Percentiles rank a stretch among this genome's conserved stretches.
Evolutionary conservation across 2,797 vertebrate species (phyloP).

Genomic region (Leontopithecus rosalia): DNA sequence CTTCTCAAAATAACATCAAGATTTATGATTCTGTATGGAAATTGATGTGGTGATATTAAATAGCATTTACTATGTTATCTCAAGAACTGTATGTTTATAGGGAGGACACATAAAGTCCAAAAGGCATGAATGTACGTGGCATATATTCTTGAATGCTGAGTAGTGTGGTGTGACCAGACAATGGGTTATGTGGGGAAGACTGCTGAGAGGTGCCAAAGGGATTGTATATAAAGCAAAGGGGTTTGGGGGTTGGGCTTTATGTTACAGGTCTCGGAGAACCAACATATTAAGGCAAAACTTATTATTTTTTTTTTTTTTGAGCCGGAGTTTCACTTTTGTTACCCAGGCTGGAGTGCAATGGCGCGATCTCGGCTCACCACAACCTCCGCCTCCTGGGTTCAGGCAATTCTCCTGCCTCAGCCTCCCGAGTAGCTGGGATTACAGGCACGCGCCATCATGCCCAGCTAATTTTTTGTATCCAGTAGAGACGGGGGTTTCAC

Average conservation of each 20-base stretch:
- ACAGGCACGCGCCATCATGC: no score
- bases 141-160: neutral
- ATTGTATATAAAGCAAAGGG: conserved; percentile 5
- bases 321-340: no score
- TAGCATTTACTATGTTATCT: neutral
- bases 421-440: no score
- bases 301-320: no score
- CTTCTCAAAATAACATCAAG: conserved; percentile 50
- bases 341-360: no score
- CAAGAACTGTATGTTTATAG: neutral
- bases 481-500: no score
- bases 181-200: neutral
- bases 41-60: neutral
- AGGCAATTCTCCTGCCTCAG: no score
- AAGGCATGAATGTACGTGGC: neutral
- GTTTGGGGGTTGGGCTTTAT: conserved; percentile 17
- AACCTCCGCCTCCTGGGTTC: no score
- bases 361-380: no score
- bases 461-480: no score
- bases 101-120: neutral
- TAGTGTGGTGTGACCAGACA: neutral
- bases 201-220: neutral
- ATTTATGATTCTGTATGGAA: conserved; percentile 46
- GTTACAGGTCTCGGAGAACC: conserved; percentile 1
- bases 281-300: conserved; percentile 3